Percentiles rank a stretch among this genome's conserved stretches.
Evolutionary conservation across 2,113 vertebrate species (phyloP).

Genomic region (Galeopterus variegatus): DNA sequence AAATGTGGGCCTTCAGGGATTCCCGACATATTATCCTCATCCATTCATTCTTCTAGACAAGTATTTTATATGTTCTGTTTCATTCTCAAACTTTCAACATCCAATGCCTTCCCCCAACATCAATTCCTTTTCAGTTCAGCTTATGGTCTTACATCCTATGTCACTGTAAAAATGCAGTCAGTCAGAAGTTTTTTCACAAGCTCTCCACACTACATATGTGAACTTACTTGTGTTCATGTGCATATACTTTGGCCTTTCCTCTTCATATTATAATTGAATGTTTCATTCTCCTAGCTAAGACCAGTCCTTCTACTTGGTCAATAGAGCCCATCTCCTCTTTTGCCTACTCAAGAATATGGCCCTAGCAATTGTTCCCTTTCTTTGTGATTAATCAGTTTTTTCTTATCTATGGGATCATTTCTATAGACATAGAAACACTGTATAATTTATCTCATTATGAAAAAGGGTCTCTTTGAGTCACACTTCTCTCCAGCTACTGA

Average conservation of each 20-base stretch:
- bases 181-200: too few relatives aligned
- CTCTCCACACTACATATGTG: too few relatives aligned
- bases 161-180: too few relatives aligned
- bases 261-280: neutral
- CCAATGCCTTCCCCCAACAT: too few relatives aligned
- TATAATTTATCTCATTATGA: neutral
- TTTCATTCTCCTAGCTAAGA: neutral
- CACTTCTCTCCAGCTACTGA: neutral
- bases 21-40: too few relatives aligned
- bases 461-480: neutral
- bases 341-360: neutral
- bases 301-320: neutral
- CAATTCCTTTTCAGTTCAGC: too few relatives aligned
- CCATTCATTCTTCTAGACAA: too few relatives aligned
- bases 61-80: too few relatives aligned
- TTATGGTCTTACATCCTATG: too few relatives aligned
- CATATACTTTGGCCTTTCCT: neutral
- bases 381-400: neutral
- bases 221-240: too few relatives aligned
- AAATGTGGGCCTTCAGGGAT: too few relatives aligned
- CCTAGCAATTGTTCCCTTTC: neutral
- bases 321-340: neutral
- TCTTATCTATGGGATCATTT: neutral
- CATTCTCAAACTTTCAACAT: too few relatives aligned
- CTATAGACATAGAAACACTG: neutral